These are phyloP conservation scores for Zaprionus bogoriensis DNA, from an alignment of 2,888 invertebrate genomes.

Conservation along the genomic window DNA sequence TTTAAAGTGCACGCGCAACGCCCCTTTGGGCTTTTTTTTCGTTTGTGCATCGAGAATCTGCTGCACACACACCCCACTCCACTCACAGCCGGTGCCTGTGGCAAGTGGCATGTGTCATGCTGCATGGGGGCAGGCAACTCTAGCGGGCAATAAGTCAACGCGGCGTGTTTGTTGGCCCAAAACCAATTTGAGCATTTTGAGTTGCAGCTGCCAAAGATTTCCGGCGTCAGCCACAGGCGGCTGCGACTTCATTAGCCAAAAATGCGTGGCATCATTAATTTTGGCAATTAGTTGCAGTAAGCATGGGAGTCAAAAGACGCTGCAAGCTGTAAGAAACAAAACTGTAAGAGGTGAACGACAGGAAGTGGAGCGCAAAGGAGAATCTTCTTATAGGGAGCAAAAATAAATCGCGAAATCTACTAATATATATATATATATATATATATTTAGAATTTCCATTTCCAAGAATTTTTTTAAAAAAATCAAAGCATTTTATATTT, in stretches of 20 bases:
- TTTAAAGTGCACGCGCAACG: slow-evolving; percentile 50
- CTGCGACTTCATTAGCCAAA: slow-evolving; percentile 31
- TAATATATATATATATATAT: too few relatives aligned
- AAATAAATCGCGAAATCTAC: too few relatives aligned
- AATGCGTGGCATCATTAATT: slow-evolving; percentile 27
- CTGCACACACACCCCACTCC: too few relatives aligned
- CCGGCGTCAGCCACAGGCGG: too few relatives aligned
- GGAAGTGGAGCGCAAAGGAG: too few relatives aligned
- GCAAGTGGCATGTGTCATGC: background rate
- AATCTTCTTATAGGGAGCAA: too few relatives aligned
- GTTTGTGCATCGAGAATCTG: too few relatives aligned
- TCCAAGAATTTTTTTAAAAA: too few relatives aligned
- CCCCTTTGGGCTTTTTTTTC: slow-evolving; percentile 35
- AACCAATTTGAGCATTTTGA: slow-evolving; percentile 27
- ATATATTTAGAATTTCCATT: too few relatives aligned
- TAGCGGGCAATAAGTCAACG: too few relatives aligned
- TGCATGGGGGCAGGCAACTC: background rate
- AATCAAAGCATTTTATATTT: too few relatives aligned
- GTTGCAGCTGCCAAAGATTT: slow-evolving; percentile 23
- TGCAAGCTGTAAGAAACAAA: background rate
- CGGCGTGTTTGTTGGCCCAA: slow-evolving; percentile 37
- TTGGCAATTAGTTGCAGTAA: background rate
- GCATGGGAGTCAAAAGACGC: background rate
- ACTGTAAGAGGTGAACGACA: background rate
- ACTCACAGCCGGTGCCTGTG: background rate